phyloP scores from a whole-genome alignment of 2,113 vertebrate genomes.

The Proteles cristata region DNA sequence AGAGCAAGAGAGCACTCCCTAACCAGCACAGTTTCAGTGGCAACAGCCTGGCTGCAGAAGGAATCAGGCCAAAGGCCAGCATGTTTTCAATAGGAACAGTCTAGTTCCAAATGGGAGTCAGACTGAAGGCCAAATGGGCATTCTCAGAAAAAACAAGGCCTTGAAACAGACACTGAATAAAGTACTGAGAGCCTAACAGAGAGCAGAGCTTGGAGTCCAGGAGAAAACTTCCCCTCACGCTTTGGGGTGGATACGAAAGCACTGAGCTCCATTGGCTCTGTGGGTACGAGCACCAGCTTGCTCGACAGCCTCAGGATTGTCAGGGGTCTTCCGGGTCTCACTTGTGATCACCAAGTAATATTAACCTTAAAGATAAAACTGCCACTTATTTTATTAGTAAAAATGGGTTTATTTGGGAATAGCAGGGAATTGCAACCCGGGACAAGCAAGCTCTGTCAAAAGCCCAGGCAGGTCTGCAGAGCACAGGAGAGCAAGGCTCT shows the following conservation, averaged over 20 bases:
- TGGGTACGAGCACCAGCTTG: neutral
- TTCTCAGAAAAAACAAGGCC: neutral
- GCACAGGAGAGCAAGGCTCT: no score
- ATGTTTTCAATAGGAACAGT: neutral
- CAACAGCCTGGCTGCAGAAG: neutral
- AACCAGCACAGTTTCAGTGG: neutral
- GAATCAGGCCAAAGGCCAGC: neutral
- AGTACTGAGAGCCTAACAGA: neutral
- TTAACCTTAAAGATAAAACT: neutral
- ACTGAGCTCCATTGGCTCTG: neutral
- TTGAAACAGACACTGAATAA: neutral
- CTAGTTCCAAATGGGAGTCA: neutral
- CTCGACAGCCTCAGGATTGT: neutral
- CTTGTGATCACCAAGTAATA: neutral
- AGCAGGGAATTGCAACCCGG: neutral
- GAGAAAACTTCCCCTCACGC: neutral
- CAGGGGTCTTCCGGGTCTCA: neutral
- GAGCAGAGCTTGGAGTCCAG: neutral
- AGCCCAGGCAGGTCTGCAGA: neutral
- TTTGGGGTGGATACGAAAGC: neutral
- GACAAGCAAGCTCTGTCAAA: neutral
- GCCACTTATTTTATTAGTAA: neutral
- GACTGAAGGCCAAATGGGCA: neutral
- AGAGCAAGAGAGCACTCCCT: neutral
- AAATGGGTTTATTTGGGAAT: neutral